Conservation (phyloP, 1,140 invertebrate genomes). For the Papilio helenus region DNA sequence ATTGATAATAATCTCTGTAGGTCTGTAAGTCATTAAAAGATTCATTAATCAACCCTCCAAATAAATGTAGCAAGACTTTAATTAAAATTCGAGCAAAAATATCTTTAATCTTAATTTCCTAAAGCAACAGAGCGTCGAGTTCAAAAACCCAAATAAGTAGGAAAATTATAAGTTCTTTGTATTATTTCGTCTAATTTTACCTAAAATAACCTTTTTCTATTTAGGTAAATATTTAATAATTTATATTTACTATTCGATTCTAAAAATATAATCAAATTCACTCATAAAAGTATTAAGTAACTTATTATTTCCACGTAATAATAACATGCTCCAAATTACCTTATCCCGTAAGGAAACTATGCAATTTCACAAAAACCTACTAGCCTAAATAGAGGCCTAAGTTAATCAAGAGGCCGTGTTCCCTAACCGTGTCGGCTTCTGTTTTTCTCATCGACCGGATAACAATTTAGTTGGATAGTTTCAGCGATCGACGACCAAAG, state of each 20-base stretch:
- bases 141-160: background rate
- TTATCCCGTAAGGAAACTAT: slow-evolving; percentile 18
- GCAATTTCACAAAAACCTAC: slow-evolving; percentile 20
- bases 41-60: slow-evolving; percentile 4
- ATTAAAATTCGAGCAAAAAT: slow-evolving; percentile 17
- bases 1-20: slow-evolving; percentile 28
- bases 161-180: background rate
- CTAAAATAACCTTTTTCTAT: background rate
- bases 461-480: slow-evolving; percentile 24
- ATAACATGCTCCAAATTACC: background rate
- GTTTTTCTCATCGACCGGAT: slow-evolving; percentile 5
- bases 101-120: slow-evolving; percentile 21
- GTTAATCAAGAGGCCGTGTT: slow-evolving; percentile 14
- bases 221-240: no score
- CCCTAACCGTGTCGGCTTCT: background rate
- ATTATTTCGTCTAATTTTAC: background rate
- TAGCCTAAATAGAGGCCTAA: slow-evolving; percentile 23
- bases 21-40: slow-evolving; percentile 19
- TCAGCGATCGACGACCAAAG: background rate
- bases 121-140: slow-evolving; percentile 16
- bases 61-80: slow-evolving; percentile 20
- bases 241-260: no score
- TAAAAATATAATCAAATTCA: background rate
- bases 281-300: background rate
- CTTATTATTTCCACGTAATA: background rate